A percentile compares a stretch with the other conserved stretches of the same genome.
Evolutionary conservation across 1,140 invertebrate genomes (phyloP).

Genomic region (Temnothorax longispinosus): DNA sequence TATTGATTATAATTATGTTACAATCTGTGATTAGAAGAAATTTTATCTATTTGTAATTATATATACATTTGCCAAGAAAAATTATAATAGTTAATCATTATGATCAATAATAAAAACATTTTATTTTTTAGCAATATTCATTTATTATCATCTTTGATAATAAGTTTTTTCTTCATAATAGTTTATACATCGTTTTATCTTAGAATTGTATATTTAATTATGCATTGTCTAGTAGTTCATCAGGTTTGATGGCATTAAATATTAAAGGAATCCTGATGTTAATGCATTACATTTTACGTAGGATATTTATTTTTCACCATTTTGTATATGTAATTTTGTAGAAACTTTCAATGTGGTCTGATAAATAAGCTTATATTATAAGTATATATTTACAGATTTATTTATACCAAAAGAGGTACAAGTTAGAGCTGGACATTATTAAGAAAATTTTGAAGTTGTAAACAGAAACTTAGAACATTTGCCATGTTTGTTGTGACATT

Average conservation of each 20-base stretch:
- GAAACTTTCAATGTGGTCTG: constrained; percentile 13
- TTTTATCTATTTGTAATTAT: constrained; percentile 45
- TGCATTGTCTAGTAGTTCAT: constrained; percentile 21
- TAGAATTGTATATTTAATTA: not conserved
- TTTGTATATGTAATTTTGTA: constrained; percentile 47
- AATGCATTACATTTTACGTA: not conserved
- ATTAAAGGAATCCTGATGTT: not conserved
- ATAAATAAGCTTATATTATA: constrained; percentile 31
- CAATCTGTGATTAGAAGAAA: constrained; percentile 45
- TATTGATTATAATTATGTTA: constrained; percentile 45
- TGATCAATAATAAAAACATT: constrained; percentile 52
- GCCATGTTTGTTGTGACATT: not conserved
- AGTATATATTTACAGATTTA: not conserved
- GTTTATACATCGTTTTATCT: constrained; percentile 38
- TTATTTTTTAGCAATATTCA: constrained; percentile 63
- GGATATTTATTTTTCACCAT: constrained; percentile 13
- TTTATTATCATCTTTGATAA: constrained; percentile 31
- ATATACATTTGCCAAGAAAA: constrained; percentile 32
- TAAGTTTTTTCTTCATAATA: constrained; percentile 1
- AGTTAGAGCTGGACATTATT: not conserved
- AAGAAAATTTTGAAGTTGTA: constrained; percentile 36
- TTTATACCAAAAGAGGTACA: constrained; percentile 3
- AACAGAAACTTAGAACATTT: constrained; percentile 2
- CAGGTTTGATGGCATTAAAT: not conserved
- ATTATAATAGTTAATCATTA: constrained; percentile 8